Base-by-base conservation (phyloP, 2,113 vertebrate species). In the Gopherus flavomarginatus region DNA sequence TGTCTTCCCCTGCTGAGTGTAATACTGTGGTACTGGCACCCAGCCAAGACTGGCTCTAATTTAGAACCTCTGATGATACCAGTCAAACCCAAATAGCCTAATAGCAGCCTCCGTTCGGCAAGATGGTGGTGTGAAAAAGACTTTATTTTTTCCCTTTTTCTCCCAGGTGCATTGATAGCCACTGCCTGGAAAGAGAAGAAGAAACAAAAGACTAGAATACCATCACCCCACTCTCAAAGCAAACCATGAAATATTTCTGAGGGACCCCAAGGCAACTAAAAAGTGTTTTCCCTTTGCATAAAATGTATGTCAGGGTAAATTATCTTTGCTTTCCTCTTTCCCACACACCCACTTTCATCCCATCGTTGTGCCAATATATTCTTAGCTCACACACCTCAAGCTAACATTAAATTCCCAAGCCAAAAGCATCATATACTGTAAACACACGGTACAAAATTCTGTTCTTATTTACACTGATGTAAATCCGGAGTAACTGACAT, bases 341-440 rank as follows among this genome's bases (percentile, higher is more conserved):
- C 59, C 72, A 8, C 13, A 8, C 16, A 65, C 38, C 57, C 52
- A 44, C 59, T 49, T 81, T 86, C 24, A 31, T 87, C 53, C 75
- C 83, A 0, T 16, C 14, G 3, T 47, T 85, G 77, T 88, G 16
- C 31, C 79, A 88, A 22, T 83, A 86, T 44, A 49, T 21, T 89
- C 87, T 86, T 21, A 35, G 93, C 59, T 96, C 78, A 80, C 72
- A 50, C 53, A 87, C 80, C 57, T 83, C 31, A 27, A 85, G 44
- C 81, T 95, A 69, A 95, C 86, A 54, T 84, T n/a, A 85, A 89
- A 38, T 87, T 21, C 69, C 88, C 82, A 56, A 75, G 75, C 57
- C 72, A 57, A 83, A 47, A 65, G 5, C 53, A 56, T 42, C 38
- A 75, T 82, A 11, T 26, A 50, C 17, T 91, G 8, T 24, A 22